Conservation (phyloP, 2,888 invertebrate genomes). For the Callosobruchus maculatus region DNA sequence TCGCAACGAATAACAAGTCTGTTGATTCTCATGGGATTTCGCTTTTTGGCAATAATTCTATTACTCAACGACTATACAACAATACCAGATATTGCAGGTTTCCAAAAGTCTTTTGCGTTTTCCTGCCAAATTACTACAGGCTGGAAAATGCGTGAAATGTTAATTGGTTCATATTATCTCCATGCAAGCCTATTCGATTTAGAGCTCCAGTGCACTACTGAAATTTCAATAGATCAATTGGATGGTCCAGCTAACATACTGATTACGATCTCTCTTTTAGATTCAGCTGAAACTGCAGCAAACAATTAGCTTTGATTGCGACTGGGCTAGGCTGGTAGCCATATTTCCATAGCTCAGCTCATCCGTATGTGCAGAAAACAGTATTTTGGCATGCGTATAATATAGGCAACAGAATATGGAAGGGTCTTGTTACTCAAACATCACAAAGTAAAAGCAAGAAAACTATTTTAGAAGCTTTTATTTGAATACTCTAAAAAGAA, state of each 20-base stretch:
- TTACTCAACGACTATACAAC: no score
- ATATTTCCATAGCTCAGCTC: background rate
- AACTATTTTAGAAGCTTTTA: no score
- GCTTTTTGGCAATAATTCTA: no score
- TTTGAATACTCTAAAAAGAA: no score
- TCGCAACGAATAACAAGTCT: no score
- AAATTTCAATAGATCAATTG: background rate
- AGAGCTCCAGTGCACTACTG: background rate
- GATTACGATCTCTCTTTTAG: background rate
- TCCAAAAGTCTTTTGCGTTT: background rate
- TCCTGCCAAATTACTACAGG: background rate
- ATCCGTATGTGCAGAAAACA: no score
- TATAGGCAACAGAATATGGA: no score
- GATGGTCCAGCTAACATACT: background rate
- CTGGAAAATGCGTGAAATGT: background rate
- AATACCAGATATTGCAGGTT: no score
- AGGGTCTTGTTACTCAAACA: no score
- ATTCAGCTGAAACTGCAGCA: background rate
- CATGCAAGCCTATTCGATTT: background rate
- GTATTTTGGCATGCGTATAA: no score
- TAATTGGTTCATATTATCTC: background rate
- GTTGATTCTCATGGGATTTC: no score
- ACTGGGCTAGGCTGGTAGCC: background rate
- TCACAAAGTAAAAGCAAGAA: no score
- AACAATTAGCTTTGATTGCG: background rate